Percentiles rank a stretch among this genome's conserved stretches.
phyloP scores from a whole-genome alignment of 1,140 invertebrate species.

The Laodelphax striatellus region DNA sequence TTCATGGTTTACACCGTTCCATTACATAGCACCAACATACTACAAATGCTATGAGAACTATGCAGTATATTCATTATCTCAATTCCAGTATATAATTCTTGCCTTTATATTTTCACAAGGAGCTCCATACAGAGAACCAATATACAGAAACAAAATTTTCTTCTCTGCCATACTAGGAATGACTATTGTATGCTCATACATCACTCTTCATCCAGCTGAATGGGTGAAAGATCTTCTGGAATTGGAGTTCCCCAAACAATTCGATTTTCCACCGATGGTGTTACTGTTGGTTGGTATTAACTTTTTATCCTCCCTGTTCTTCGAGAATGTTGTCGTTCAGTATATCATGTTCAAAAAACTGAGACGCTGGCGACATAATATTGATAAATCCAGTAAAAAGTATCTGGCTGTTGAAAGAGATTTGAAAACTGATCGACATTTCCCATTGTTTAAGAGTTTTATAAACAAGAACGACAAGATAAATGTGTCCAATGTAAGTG shows the following conservation, averaged over 20 bases:
- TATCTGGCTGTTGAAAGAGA: constrained; percentile 45
- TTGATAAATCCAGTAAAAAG: constrained; percentile 45
- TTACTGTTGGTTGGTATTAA: constrained; percentile 43
- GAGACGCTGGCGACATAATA: constrained; percentile 37
- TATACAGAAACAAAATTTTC: constrained; percentile 66
- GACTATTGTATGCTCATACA: constrained; percentile 48
- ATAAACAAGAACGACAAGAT: too few relatives aligned
- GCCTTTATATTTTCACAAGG: constrained; percentile 85
- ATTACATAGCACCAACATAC: constrained; percentile 32
- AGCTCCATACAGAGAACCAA: constrained; percentile 71
- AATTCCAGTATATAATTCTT: constrained; percentile 88
- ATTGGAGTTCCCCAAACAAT: constrained; percentile 49
- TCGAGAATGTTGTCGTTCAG: constrained; percentile 45
- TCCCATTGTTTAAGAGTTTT: too few relatives aligned
- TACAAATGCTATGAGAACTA: constrained; percentile 67
- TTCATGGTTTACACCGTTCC: constrained; percentile 57
- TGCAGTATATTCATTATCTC: constrained; percentile 72
- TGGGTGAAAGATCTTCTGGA: constrained; percentile 50
- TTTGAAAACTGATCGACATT: constrained; percentile 26
- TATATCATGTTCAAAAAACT: constrained; percentile 43
- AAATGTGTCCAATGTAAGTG: too few relatives aligned
- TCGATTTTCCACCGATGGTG: constrained; percentile 48
- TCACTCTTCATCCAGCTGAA: constrained; percentile 51
- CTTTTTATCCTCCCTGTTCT: constrained; percentile 39
- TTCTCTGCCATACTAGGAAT: constrained; percentile 50